These are phyloP conservation scores for Macropus fuliginosus DNA, from an alignment of 2,797 vertebrate species.

Conservation along the genomic window DNA sequence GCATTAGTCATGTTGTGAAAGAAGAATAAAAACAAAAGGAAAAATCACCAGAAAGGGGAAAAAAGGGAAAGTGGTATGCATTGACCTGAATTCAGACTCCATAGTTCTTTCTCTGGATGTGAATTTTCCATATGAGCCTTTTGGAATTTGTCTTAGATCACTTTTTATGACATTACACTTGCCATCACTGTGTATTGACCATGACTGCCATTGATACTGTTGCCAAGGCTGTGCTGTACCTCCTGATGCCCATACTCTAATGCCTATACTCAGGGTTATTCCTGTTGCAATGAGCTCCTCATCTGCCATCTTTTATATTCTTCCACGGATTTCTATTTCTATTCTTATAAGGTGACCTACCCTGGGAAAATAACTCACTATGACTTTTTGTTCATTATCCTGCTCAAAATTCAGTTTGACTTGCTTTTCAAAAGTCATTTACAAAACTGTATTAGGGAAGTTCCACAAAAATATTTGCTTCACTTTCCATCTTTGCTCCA, in stretches of 20 bases:
- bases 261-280: not conserved
- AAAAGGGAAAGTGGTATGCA: no score
- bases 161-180: not conserved
- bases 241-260: not conserved
- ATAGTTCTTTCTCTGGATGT: no score
- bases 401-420: not conserved
- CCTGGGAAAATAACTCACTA: not conserved
- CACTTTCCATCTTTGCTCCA: not conserved
- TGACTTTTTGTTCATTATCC: not conserved
- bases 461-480: not conserved
- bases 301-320: not conserved
- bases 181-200: not conserved
- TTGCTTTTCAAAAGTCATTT: not conserved
- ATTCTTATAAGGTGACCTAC: not conserved
- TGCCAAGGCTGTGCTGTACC: not conserved
- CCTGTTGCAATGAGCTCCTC: not conserved
- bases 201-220: no score
- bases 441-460: not conserved
- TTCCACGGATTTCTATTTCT: not conserved
- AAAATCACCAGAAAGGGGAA: no score
- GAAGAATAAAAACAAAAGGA: no score
- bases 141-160: no score
- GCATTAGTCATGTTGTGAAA: no score
- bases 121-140: no score
- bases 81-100: no score